Evolutionary conservation across 2,888 invertebrate genomes (phyloP), one percentile per base, ranked within the genome.

Genomic region (Falcaria lacertinaria): DNA sequence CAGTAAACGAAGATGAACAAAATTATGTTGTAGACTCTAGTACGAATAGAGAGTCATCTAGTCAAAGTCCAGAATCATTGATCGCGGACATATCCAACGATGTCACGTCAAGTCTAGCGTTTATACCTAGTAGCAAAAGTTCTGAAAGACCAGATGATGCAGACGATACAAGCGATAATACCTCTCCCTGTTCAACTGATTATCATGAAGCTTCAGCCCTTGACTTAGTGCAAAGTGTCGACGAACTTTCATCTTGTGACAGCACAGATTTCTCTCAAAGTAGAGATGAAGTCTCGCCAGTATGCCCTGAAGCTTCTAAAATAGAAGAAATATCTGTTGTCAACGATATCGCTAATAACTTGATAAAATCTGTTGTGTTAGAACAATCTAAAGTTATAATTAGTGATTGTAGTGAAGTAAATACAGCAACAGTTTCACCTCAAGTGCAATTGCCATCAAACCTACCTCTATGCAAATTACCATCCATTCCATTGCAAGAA

Each of bases 191-290:
- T 59, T 89, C 89, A 33, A 87, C 88, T 1, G 89, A 89, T 60
- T 89, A 89, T 52, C 89, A 88, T 37, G 89, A 89, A 63, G 89
- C 89, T 5, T 89, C 89, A 8, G 88, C 89, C 2, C 71, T 88
- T 37, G 88, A 87, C 56, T 57, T 83, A 55, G 77, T 77, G 36
- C 83, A 80, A 59, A 85, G 84, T 54, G 71, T 80, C 39, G 88
- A 85, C 44, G 88, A 89, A 60, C 61, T 80, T 15, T 87, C 89
- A 37, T 72, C 77, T 60, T 74, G 75, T 74, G 87, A 85, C 64
- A 84, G 83, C 60, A 76, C 79, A 2, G 86, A 87, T 60, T 85
- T 80, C 61, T 88, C 89, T 19, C 88, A 88, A 69, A 89, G 87
- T 59, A 78, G 83, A 69, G 88, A 88, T 60, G 87, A 87, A 13